A percentile compares a stretch with the other conserved stretches of the same genome.
These are phyloP conservation scores for Chorisops tibialis DNA, from an alignment of 2,888 invertebrate genomes.

Conservation along the genomic window DNA sequence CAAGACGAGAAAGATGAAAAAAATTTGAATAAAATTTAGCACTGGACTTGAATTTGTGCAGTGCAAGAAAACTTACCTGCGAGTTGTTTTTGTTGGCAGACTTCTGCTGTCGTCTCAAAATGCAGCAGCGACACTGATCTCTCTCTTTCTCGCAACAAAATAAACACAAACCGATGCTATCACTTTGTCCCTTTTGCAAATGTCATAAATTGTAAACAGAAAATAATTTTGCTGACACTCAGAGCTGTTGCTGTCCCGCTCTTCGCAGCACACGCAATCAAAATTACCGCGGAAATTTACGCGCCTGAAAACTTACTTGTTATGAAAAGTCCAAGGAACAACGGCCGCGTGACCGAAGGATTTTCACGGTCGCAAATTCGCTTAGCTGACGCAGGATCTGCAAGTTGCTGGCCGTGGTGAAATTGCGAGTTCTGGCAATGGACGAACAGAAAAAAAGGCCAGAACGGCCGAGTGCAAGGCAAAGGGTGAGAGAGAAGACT, in stretches of 20 bases:
- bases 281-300: conserved; percentile 16
- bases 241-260: conserved; percentile 23
- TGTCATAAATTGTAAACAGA: conserved; percentile 41
- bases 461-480: conserved; percentile 1
- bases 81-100: background rate
- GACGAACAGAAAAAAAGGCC: no score
- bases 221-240: conserved; percentile 32
- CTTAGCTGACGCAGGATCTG: no score
- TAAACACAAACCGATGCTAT: conserved; percentile 30
- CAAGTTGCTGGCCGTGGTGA: no score
- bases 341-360: no score
- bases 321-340: background rate
- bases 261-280: conserved; percentile 25
- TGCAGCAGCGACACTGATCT: conserved; percentile 17
- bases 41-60: no score
- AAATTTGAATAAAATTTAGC: no score
- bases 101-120: conserved; percentile 1
- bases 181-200: conserved; percentile 35
- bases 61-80: background rate
- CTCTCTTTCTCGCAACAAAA: conserved; percentile 31
- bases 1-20: no score
- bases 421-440: no score
- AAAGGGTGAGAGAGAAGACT: conserved; percentile 3
- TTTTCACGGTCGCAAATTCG: no score
- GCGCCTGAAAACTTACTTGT: background rate